A percentile compares a stretch with the other conserved stretches of the same genome.
These are phyloP conservation scores for Scotopteryx bipunctaria DNA, from an alignment of 2,888 invertebrate genomes.

Conservation along the genomic window DNA sequence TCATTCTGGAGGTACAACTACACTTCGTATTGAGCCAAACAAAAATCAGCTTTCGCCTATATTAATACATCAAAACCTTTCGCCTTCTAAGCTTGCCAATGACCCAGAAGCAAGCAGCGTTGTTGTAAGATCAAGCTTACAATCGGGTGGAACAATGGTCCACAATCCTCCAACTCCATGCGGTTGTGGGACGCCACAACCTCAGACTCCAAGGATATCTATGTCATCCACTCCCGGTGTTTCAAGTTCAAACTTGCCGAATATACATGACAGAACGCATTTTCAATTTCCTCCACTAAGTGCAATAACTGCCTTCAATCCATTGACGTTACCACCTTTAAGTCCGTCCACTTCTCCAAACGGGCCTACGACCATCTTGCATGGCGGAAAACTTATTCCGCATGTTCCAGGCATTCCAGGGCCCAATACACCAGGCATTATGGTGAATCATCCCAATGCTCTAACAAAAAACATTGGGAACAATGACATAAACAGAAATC, in stretches of 20 bases:
- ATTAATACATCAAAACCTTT: conserved; percentile 74
- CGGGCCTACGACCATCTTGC: conserved; percentile 85
- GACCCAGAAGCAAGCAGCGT: conserved; percentile 85
- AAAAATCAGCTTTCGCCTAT: conserved; percentile 83
- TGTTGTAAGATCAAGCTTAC: conserved; percentile 91
- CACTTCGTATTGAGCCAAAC: conserved; percentile 87
- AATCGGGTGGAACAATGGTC: conserved; percentile 92
- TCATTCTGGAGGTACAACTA: conserved; percentile 87
- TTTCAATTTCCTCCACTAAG: conserved; percentile 87
- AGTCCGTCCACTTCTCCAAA: conserved; percentile 77
- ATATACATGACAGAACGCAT: conserved; percentile 77
- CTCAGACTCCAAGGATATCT: conserved; percentile 82
- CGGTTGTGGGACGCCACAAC: conserved; percentile 64
- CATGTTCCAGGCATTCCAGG: conserved; percentile 95
- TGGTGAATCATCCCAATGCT: conserved; percentile 51
- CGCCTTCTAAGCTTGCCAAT: conserved; percentile 69
- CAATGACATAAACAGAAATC: conserved; percentile 50
- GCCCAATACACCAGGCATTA: conserved; percentile 85
- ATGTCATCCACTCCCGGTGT: conserved; percentile 82
- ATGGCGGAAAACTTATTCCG: conserved; percentile 90
- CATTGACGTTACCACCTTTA: conserved; percentile 85
- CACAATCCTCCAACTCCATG: conserved; percentile 84
- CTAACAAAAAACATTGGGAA: conserved; percentile 49
- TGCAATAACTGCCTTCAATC: conserved; percentile 88
- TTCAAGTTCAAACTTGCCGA: conserved; percentile 80